Percentiles rank a stretch among this genome's conserved stretches.
phyloP scores from a whole-genome alignment of 2,797 vertebrate species.

The Denticeps clupeoides region DNA sequence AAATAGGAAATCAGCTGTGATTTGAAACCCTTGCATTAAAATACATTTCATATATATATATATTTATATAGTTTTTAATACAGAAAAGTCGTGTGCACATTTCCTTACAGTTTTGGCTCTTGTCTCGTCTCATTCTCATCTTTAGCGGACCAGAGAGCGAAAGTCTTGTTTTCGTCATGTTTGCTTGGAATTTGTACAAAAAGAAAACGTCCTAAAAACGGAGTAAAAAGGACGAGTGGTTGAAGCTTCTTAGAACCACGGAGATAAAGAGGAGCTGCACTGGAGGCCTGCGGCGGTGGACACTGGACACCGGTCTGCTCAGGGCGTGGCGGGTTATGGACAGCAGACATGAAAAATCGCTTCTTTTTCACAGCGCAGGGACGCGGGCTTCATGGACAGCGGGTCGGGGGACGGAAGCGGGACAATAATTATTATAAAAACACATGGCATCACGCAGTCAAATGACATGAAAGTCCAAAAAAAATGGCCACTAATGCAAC shows the following conservation, averaged over 20 bases:
- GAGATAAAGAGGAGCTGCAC: too few relatives aligned
- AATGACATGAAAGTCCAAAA: slow-evolving; percentile 33
- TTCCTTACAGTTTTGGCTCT: slow-evolving; percentile 44
- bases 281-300: too few relatives aligned
- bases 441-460: slow-evolving; percentile 64
- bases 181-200: slow-evolving; percentile 24
- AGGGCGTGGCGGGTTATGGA: slow-evolving; percentile 24
- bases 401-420: too few relatives aligned
- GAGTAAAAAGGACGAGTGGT: slow-evolving; percentile 9
- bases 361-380: too few relatives aligned
- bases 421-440: slow-evolving; percentile 30
- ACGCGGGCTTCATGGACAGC: too few relatives aligned
- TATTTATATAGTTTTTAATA: too few relatives aligned
- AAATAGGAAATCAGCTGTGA: slow-evolving; percentile 53
- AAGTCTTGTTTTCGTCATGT: slow-evolving; percentile 21
- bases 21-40: slow-evolving; percentile 57
- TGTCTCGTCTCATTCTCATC: slow-evolving; percentile 33
- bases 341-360: slow-evolving; percentile 47
- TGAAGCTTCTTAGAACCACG: too few relatives aligned
- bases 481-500: slow-evolving; percentile 32
- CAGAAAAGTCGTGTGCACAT: slow-evolving; percentile 49
- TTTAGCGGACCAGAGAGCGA: slow-evolving; percentile 32
- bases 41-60: slow-evolving; percentile 53
- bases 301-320: too few relatives aligned
- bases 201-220: slow-evolving; percentile 21